Conservation (phyloP, 2,113 vertebrate genomes). For the Etheostoma cragini region DNA sequence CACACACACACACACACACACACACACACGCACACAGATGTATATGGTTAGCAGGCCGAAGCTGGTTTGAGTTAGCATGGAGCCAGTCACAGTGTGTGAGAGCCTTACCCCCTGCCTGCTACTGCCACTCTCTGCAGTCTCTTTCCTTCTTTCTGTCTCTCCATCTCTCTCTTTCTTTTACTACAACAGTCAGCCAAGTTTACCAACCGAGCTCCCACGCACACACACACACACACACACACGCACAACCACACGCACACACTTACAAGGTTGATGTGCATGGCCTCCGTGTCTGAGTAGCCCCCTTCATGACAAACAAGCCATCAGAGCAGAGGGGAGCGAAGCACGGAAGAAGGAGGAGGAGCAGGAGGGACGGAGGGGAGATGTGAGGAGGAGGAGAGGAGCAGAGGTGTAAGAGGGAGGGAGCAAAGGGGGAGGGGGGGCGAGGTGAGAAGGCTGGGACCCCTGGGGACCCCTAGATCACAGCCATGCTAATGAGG, state of each 20-base stretch:
- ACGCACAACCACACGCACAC: not conserved
- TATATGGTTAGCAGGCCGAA: constrained; percentile 78
- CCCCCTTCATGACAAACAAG: constrained; percentile 81
- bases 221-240: constrained; percentile 14
- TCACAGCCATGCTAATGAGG: constrained; percentile 89
- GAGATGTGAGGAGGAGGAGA: constrained; percentile 57
- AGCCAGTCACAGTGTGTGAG: constrained; percentile 83
- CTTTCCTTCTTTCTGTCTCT: constrained; percentile 46
- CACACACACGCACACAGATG: constrained; percentile 72
- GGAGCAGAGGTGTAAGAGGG: constrained; percentile 53
- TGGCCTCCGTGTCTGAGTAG: constrained; percentile 77
- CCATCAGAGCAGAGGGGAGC: constrained; percentile 78
- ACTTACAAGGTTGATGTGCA: constrained; percentile 56
- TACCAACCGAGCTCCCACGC: constrained; percentile 32
- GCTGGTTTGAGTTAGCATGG: constrained; percentile 84
- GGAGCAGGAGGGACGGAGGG: constrained; percentile 45
- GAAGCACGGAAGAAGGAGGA: constrained; percentile 12
- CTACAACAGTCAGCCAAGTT: constrained; percentile 53
- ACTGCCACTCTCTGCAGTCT: constrained; percentile 79
- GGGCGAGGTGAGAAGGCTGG: constrained; percentile 83
- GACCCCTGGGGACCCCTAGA: constrained; percentile 85
- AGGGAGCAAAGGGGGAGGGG: constrained; percentile 25
- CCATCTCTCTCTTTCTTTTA: constrained; percentile 41
- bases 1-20: constrained; percentile 55
- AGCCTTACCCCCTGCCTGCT: constrained; percentile 79